Evolutionary conservation across 2,888 invertebrate species (phyloP), one percentile per base, ranked within the genome.

Genomic region (Hemaris fuciformis): DNA sequence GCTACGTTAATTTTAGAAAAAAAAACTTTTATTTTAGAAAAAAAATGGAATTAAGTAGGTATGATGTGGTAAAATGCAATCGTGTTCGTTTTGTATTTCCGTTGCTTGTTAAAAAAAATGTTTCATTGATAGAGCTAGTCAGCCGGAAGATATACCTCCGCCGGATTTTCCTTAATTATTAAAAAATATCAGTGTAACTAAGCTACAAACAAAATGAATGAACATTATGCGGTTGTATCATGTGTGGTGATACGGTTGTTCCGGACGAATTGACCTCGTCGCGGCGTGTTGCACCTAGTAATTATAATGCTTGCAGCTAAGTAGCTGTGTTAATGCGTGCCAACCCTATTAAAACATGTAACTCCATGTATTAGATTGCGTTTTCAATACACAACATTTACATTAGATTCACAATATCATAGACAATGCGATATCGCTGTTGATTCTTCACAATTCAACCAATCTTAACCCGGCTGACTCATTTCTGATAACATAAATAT

Each of bases 241-340:
- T 60, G 62, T 65, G 63, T 64, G 68, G 67, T 65, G 62, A 66
- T 64, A 61, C 64, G 65, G 62, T 69, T 66, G 75, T 78, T 80
- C 72, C 71, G 72, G 70, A 53, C 67, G 73, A 70, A 62, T 69
- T 68, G 70, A 63, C 63, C 46, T 60, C 72, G 81, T 70, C 73
- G 57, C 77, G 81, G 75, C 61, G 67, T 66, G 63, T 66, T 81
- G 75, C 62, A 45, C 67, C 57, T 64, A 31, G 63, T 83, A 77
- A 84, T 84, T 81, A 73, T 69, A 66, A 66, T 62, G 62, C 59
- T 68, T 57, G 60, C 25, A 66, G 68, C 62, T 64, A 65, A 18
- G 41, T 41, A 41, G 20, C 43, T 8, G 2, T 25, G 25, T 48
- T 27, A 48, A 48, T 31, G 53, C 18, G 10, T 27, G 53, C 10